Evolutionary conservation across 2,797 vertebrate species (phyloP).

Genomic region (Oreonectes daqikongensis): DNA sequence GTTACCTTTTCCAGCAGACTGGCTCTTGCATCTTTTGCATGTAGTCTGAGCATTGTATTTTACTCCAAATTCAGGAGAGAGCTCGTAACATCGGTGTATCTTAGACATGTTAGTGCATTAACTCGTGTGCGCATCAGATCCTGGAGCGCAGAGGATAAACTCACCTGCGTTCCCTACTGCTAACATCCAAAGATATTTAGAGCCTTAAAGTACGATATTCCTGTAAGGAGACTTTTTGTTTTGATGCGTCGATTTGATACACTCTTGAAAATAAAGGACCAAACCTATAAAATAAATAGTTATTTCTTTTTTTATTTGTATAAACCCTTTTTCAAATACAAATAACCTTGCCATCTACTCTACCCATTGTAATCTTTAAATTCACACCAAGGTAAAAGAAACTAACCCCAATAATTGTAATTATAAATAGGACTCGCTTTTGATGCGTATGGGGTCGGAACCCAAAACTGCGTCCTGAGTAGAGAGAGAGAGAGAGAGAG

Average conservation of each 20-base stretch:
- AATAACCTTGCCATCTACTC: too few relatives aligned
- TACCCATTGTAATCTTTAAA: too few relatives aligned
- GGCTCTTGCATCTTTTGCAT: neutral
- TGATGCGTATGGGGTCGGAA: neutral
- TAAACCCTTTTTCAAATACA: too few relatives aligned
- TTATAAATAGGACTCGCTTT: neutral
- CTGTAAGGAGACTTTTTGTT: too few relatives aligned
- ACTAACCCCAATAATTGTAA: neutral
- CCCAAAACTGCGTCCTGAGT: neutral
- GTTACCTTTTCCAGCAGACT: slow-evolving; percentile 6
- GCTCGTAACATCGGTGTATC: neutral
- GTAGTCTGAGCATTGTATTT: neutral
- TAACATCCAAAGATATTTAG: too few relatives aligned
- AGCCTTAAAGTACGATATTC: too few relatives aligned
- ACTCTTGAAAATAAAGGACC: too few relatives aligned
- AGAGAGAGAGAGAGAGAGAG: neutral
- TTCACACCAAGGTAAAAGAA: too few relatives aligned
- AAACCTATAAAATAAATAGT: too few relatives aligned
- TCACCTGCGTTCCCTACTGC: slow-evolving; percentile 49
- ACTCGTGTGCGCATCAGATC: slow-evolving; percentile 9
- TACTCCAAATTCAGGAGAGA: neutral
- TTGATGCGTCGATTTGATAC: too few relatives aligned
- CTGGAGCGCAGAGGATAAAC: slow-evolving; percentile 16
- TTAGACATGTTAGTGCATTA: slow-evolving; percentile 22
- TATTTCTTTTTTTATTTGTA: too few relatives aligned